A percentile compares a stretch with the other conserved stretches of the same genome.
These are phyloP conservation scores for Pterocles gutturalis DNA, from an alignment of 2,113 vertebrate genomes.

Conservation along the genomic window DNA sequence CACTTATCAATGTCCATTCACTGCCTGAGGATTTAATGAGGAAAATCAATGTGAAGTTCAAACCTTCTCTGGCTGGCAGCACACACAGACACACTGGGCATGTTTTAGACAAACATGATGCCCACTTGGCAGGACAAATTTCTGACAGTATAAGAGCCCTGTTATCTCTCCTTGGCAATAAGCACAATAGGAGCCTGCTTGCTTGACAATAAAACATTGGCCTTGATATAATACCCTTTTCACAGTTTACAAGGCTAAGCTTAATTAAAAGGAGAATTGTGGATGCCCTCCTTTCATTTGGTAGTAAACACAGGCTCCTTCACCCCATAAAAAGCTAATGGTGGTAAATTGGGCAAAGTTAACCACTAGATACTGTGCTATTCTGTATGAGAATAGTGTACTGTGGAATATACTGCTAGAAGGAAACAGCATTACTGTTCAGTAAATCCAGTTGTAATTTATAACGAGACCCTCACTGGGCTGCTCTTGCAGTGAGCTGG, in stretches of 20 bases:
- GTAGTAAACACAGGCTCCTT: slow-evolving; percentile 48
- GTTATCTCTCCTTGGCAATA: slow-evolving; percentile 61
- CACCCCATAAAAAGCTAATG: slow-evolving; percentile 32
- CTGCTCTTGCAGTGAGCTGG: background rate
- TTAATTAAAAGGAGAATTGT: slow-evolving; percentile 65
- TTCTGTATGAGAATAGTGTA: background rate
- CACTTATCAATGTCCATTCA: background rate
- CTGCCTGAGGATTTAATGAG: background rate
- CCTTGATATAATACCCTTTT: slow-evolving; percentile 39
- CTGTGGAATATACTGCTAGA: background rate
- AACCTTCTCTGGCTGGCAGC: slow-evolving; percentile 40
- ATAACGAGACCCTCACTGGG: background rate
- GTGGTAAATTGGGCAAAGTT: background rate
- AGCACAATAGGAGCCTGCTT: slow-evolving; percentile 34
- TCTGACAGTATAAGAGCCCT: slow-evolving; percentile 30
- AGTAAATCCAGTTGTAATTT: background rate
- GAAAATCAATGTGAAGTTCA: slow-evolving; percentile 39
- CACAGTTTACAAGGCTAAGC: slow-evolving; percentile 18
- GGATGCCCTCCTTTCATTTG: slow-evolving; percentile 45
- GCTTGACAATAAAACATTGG: slow-evolving; percentile 18
- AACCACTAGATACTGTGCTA: background rate
- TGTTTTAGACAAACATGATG: slow-evolving; percentile 49
- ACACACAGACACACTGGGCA: background rate
- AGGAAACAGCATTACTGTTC: background rate
- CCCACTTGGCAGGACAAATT: slow-evolving; percentile 58